Evolutionary conservation across 2,888 invertebrate genomes (phyloP).

Genomic region (Anarsia innoxiella): DNA sequence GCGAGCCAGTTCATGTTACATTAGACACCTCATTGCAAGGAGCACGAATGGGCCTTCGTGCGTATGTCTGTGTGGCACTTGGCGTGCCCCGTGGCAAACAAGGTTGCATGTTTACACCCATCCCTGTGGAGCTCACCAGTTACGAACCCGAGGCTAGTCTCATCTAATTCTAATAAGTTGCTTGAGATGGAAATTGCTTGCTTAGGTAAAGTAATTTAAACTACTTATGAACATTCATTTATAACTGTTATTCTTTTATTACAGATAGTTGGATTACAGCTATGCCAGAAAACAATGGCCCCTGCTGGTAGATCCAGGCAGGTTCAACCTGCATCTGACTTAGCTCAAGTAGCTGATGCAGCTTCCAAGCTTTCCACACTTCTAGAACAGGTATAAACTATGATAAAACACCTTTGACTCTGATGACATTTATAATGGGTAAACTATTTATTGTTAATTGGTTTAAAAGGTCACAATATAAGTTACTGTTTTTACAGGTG

Average conservation of each 20-base stretch:
- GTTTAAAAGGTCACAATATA: background rate
- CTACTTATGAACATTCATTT: too few relatives aligned
- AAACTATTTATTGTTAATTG: background rate
- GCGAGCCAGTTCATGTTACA: conserved; percentile 95
- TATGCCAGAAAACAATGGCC: conserved; percentile 88
- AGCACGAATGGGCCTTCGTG: conserved; percentile 94
- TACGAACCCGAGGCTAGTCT: conserved; percentile 94
- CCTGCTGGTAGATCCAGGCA: conserved; percentile 70
- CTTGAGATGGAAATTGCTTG: too few relatives aligned
- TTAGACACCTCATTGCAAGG: conserved; percentile 93
- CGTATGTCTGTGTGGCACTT: conserved; percentile 93
- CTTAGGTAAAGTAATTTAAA: too few relatives aligned
- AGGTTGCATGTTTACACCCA: conserved; percentile 97
- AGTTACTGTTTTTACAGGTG: too few relatives aligned
- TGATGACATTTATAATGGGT: background rate
- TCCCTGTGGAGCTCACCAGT: conserved; percentile 89
- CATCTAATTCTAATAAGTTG: background rate
- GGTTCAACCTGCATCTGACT: conserved; percentile 78
- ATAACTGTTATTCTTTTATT: conserved; percentile 2
- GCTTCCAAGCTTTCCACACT: conserved; percentile 84
- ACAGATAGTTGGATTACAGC: conserved; percentile 81
- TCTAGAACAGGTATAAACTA: conserved; percentile 80
- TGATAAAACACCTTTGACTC: background rate
- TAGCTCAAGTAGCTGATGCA: conserved; percentile 90
- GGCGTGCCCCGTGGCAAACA: conserved; percentile 96